phyloP scores from a whole-genome alignment of 2,797 vertebrate genomes.

The Schizopygopsis malacanthus region DNA sequence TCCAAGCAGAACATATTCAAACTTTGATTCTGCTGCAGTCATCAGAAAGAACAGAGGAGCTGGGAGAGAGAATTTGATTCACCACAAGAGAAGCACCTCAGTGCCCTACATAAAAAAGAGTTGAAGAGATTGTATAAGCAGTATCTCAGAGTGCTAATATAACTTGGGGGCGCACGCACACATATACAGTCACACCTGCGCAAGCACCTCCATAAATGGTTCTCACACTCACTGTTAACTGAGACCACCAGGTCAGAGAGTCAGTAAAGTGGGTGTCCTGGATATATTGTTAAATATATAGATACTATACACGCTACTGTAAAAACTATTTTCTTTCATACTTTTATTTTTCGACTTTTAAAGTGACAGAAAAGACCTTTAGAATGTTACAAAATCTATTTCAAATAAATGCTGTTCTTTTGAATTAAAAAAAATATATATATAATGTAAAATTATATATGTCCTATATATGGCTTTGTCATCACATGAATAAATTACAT shows the following conservation, averaged over 20 bases:
- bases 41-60: conserved; percentile 39
- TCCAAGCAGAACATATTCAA: conserved; percentile 22
- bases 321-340: too few relatives aligned
- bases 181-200: conserved; percentile 10
- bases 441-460: too few relatives aligned
- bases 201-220: not conserved
- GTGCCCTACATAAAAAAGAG: conserved; percentile 41
- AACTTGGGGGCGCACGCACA: conserved; percentile 7
- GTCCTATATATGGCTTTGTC: too few relatives aligned
- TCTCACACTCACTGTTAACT: not conserved
- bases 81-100: conserved; percentile 19
- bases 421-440: not conserved
- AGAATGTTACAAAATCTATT: not conserved
- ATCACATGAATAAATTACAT: too few relatives aligned
- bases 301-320: not conserved
- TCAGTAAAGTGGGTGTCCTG: not conserved
- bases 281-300: not conserved
- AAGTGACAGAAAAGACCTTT: not conserved
- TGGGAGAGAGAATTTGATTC: not conserved
- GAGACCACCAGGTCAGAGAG: conserved; percentile 7
- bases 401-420: not conserved
- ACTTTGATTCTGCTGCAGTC: conserved; percentile 48
- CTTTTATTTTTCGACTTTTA: not conserved
- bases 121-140: conserved; percentile 31
- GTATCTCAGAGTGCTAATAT: conserved; percentile 19